Evolutionary conservation across 2,888 invertebrate species (phyloP).

Genomic region (Dasypolia templi): DNA sequence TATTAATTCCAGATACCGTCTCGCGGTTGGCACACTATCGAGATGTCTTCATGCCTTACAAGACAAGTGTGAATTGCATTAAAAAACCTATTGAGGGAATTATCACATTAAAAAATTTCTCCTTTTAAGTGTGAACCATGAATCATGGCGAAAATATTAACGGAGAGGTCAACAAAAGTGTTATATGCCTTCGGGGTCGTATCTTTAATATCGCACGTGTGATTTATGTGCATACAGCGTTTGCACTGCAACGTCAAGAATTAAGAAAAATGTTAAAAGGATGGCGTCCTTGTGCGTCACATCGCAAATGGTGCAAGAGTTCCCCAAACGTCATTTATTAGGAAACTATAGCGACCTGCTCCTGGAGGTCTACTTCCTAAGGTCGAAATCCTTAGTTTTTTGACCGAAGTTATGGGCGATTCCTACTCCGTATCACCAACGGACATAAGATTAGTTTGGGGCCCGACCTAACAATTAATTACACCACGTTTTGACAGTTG

Average conservation of each 20-base stretch:
- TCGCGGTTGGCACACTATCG: conserved; percentile 53
- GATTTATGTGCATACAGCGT: conserved; percentile 11
- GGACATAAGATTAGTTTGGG: too few species aligned
- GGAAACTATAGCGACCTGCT: too few species aligned
- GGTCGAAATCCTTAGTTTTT: too few species aligned
- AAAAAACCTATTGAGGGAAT: conserved; percentile 33
- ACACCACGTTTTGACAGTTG: too few species aligned
- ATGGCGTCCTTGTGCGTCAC: neutral
- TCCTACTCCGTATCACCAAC: too few species aligned
- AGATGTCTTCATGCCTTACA: conserved; percentile 38
- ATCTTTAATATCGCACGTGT: conserved; percentile 6
- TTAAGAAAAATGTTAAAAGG: conserved; percentile 12
- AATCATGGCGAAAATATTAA: conserved; percentile 54
- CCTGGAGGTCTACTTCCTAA: too few species aligned
- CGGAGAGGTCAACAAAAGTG: conserved; percentile 40
- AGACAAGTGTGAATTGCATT: conserved; percentile 58
- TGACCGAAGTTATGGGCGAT: too few species aligned
- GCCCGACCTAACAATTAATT: too few species aligned
- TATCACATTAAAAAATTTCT: conserved; percentile 45
- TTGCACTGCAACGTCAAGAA: neutral
- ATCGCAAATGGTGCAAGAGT: neutral
- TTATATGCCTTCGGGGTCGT: conserved; percentile 16
- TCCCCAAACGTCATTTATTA: neutral
- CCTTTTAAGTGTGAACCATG: conserved; percentile 51
- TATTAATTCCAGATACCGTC: conserved; percentile 41